phyloP scores from a whole-genome alignment of 2,113 vertebrate species.

The Alectura lathami region DNA sequence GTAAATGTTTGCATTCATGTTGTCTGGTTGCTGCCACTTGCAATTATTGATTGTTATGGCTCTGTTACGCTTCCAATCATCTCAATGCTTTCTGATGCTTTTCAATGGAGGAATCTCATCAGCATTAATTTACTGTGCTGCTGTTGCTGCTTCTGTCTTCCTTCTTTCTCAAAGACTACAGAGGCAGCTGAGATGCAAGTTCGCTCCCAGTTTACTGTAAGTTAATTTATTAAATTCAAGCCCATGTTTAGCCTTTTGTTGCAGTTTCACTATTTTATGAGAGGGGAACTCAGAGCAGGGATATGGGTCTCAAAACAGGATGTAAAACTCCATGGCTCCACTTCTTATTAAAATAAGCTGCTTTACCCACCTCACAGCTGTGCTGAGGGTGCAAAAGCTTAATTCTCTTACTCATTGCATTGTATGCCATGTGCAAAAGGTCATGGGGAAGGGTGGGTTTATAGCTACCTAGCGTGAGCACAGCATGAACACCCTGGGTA shows the following conservation, averaged over 20 bases:
- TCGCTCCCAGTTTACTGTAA: not conserved
- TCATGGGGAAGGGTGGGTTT: not conserved
- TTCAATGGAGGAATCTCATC: not conserved
- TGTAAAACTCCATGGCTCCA: not conserved
- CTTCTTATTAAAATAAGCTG: not conserved
- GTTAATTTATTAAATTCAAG: not conserved
- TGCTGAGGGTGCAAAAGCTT: not conserved
- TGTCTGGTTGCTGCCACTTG: not conserved
- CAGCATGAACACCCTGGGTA: not conserved
- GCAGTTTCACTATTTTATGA: not conserved
- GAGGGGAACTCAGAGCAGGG: not conserved
- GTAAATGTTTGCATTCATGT: not conserved
- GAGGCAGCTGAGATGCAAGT: not conserved
- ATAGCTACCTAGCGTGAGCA: not conserved
- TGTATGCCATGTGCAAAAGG: not conserved
- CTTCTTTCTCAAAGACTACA: not conserved
- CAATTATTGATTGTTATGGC: not conserved
- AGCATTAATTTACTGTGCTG: not conserved
- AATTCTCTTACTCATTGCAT: not conserved
- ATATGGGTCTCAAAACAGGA: not conserved
- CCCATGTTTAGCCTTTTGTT: not conserved
- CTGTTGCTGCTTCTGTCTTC: not conserved
- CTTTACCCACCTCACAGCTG: not conserved
- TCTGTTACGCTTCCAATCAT: not conserved
- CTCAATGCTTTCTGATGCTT: not conserved